Evolutionary conservation across 1,140 invertebrate species (phyloP).

Genomic region (Ylistrum balloti): DNA sequence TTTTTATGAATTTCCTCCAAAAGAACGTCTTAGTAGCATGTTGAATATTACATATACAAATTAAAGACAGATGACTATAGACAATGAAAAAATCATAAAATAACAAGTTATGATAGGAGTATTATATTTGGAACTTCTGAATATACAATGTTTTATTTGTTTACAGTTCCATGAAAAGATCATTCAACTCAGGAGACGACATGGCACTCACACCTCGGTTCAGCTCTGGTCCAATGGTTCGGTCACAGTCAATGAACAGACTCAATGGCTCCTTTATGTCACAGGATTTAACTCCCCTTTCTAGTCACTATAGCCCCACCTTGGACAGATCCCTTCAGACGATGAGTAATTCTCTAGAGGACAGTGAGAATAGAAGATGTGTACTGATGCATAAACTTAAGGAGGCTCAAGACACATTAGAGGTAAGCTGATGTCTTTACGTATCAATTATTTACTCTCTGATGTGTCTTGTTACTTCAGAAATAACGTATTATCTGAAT

Average conservation of each 20-base stretch:
- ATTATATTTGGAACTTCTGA: no score
- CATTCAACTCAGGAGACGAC: constrained; percentile 58
- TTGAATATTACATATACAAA: background rate
- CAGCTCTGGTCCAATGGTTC: constrained; percentile 61
- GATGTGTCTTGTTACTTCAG: no score
- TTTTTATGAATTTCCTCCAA: no score
- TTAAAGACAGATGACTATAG: no score
- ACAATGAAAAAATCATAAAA: no score
- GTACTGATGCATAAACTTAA: constrained; percentile 79
- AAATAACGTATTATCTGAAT: no score
- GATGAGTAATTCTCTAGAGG: constrained; percentile 72
- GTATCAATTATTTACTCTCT: no score
- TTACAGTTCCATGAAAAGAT: constrained; percentile 23
- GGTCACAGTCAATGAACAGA: constrained; percentile 70
- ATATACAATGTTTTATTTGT: no score
- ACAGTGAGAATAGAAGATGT: constrained; percentile 76
- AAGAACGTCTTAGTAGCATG: no score
- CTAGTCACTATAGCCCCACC: constrained; percentile 40
- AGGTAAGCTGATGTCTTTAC: constrained; percentile 62
- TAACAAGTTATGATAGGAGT: no score
- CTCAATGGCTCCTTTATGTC: constrained; percentile 65
- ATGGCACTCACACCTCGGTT: constrained; percentile 50
- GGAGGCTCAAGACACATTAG: constrained; percentile 79
- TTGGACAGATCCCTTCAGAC: constrained; percentile 63
- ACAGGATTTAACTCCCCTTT: constrained; percentile 59